Conservation (phyloP, 1,140 invertebrate species). For the Drosophila takahashii region DNA sequence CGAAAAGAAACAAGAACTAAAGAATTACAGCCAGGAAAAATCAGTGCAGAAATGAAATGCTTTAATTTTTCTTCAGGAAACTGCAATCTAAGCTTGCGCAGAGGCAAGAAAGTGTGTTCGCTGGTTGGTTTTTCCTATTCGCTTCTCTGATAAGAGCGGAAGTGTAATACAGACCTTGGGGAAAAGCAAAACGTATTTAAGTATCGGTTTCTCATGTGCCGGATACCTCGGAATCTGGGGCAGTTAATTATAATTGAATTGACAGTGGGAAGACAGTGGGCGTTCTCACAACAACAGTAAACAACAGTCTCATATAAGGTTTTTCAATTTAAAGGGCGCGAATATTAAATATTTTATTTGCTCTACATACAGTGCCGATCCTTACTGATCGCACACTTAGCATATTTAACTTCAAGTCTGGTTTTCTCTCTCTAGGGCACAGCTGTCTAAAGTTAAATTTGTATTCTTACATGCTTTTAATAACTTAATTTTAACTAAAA, state of each 20-base stretch:
- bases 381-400: no score
- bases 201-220: constrained; percentile 13
- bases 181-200: constrained; percentile 16
- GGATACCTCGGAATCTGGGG: constrained; percentile 12
- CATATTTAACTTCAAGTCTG: no score
- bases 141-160: constrained; percentile 23
- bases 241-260: constrained; percentile 7
- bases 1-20: constrained; percentile 5
- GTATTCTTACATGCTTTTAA: no score
- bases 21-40: not conserved
- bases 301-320: not conserved
- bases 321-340: not conserved
- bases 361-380: no score
- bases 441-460: no score
- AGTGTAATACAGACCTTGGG: constrained; percentile 28
- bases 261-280: constrained; percentile 2
- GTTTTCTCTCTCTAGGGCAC: no score
- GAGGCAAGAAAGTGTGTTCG: constrained; percentile 20
- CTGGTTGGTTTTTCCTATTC: constrained; percentile 3
- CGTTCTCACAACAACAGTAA: no score
- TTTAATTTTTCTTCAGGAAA: not conserved
- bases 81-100: not conserved
- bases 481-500: no score
- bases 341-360: not conserved
- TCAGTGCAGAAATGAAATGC: not conserved